Evolutionary conservation across 2,113 vertebrate species (phyloP).

Genomic region (Sula dactylatra): DNA sequence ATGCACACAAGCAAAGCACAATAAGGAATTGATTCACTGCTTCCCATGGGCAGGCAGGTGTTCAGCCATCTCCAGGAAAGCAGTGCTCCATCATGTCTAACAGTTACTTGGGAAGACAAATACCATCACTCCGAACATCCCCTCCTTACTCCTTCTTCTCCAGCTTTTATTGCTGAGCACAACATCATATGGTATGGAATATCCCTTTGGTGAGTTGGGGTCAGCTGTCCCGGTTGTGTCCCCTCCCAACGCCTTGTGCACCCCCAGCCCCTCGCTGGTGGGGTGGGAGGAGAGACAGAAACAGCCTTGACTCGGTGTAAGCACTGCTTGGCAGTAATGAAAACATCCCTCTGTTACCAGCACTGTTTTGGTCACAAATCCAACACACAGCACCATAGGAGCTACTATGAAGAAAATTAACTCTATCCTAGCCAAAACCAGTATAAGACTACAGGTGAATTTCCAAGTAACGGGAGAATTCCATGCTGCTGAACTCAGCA

Average conservation of each 20-base stretch:
- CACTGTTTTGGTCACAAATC: neutral
- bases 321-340: neutral
- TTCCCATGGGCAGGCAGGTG: neutral
- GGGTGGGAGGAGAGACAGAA: neutral
- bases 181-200: neutral
- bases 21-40: too few relatives aligned
- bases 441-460: neutral
- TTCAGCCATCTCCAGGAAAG: neutral
- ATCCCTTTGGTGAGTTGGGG: neutral
- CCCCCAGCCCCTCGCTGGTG: neutral
- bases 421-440: neutral
- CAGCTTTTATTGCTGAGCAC: neutral
- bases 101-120: neutral
- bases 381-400: neutral
- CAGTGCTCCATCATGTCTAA: rapidly evolving
- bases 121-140: rapidly evolving
- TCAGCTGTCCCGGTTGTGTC: neutral
- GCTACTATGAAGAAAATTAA: neutral
- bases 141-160: neutral
- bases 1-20: neutral
- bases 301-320: neutral
- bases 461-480: neutral
- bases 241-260: neutral
- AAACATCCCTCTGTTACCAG: neutral
- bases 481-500: neutral